phyloP scores from a whole-genome alignment of 2,797 vertebrate species.

The Anolis apletophallus region DNA sequence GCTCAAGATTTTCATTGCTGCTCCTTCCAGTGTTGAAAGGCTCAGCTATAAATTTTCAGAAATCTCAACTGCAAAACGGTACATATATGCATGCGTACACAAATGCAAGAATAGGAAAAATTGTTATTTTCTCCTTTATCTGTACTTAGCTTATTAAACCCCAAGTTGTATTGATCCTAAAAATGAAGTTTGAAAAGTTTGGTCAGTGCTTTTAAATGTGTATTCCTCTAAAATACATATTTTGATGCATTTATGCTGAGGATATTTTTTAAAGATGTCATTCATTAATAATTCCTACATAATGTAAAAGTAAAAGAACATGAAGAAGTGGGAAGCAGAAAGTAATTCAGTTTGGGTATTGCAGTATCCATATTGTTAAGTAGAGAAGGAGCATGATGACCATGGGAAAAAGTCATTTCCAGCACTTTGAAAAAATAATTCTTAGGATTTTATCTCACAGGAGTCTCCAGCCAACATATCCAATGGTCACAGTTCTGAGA shows the following conservation, averaged over 20 bases:
- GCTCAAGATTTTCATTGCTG: conserved; percentile 43
- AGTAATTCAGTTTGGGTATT: not conserved
- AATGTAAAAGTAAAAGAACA: not conserved
- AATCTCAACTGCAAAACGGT: conserved; percentile 47
- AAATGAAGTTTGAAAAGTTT: not conserved
- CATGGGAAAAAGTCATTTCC: not conserved
- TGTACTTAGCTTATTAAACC: too few relatives aligned
- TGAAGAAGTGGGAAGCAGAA: not conserved
- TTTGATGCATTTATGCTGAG: too few relatives aligned
- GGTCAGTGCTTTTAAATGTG: not conserved
- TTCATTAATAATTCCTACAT: not conserved
- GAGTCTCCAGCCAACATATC: not conserved
- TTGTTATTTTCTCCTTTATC: not conserved
- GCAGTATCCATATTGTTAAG: not conserved
- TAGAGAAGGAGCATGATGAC: not conserved
- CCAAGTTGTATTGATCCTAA: not conserved
- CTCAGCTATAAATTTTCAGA: conserved; percentile 42
- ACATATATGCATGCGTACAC: conserved; percentile 5
- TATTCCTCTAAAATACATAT: too few relatives aligned
- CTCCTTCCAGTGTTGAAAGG: conserved; percentile 41
- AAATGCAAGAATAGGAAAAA: not conserved
- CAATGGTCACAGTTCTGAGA: not conserved
- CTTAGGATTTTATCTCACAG: not conserved
- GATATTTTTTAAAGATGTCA: too few relatives aligned
- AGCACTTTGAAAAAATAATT: not conserved